Conservation (phyloP, 2,113 vertebrate species). For the Serilophus lunatus region DNA sequence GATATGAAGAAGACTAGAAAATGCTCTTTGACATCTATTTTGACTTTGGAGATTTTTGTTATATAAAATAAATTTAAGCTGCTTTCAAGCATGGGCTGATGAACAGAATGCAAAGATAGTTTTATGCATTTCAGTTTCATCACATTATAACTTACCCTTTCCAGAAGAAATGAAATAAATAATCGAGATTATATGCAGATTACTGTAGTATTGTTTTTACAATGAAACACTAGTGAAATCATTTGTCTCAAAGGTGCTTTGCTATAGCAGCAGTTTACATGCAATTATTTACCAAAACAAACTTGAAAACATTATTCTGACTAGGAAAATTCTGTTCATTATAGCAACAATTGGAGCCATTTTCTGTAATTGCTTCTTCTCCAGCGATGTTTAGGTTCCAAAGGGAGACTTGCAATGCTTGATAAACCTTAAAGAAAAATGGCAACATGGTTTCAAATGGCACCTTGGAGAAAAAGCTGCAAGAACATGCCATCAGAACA, state of each 20-base stretch:
- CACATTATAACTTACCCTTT: not conserved
- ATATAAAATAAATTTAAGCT: not conserved
- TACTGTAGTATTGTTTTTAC: not conserved
- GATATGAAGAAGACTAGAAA: not conserved
- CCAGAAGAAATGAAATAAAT: not conserved
- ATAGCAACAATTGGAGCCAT: not conserved
- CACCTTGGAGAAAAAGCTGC: not conserved
- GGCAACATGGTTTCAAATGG: not conserved
- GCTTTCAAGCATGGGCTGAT: not conserved
- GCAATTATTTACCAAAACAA: not conserved
- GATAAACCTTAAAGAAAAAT: slow-evolving; percentile 15
- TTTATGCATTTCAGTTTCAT: not conserved
- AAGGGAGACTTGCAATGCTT: not conserved
- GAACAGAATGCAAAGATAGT: not conserved
- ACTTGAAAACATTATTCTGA: not conserved
- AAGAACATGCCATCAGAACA: not conserved
- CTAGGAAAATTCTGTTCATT: not conserved
- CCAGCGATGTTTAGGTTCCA: not conserved
- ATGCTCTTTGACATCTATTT: not conserved
- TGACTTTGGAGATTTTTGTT: not conserved
- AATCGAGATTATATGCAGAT: not conserved
- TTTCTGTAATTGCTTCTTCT: slow-evolving; percentile 26
- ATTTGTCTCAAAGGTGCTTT: not conserved
- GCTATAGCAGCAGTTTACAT: not conserved
- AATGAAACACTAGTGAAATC: not conserved